Percentiles rank a stretch among this genome's conserved stretches.
These are phyloP conservation scores for Cheilosia grossa DNA, from an alignment of 2,888 invertebrate genomes.

Conservation along the genomic window DNA sequence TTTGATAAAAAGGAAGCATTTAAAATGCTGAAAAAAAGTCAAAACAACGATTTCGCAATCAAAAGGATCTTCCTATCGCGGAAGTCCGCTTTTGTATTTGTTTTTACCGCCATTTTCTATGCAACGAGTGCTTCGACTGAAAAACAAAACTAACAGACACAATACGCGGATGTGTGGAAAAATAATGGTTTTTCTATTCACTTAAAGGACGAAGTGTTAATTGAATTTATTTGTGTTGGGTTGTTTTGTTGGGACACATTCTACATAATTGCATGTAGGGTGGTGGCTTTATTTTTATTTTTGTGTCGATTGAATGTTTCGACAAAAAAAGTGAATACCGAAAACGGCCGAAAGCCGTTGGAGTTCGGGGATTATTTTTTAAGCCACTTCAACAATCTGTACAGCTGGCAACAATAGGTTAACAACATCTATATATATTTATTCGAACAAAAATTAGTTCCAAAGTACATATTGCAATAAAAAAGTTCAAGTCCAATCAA, in stretches of 20 bases:
- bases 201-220: slow-evolving; percentile 39
- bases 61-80: slow-evolving; percentile 38
- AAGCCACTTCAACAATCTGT: too few relatives aligned
- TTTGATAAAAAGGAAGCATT: slow-evolving; percentile 34
- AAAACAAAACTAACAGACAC: slow-evolving; percentile 1
- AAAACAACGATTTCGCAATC: slow-evolving; percentile 34
- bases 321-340: background rate
- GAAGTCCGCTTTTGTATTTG: slow-evolving; percentile 30
- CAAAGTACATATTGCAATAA: too few relatives aligned
- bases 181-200: slow-evolving; percentile 43
- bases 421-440: too few relatives aligned
- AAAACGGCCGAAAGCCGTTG: too few relatives aligned
- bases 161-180: slow-evolving; percentile 26
- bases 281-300: background rate
- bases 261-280: slow-evolving; percentile 1
- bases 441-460: too few relatives aligned
- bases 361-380: too few relatives aligned
- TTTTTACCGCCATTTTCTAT: slow-evolving; percentile 3
- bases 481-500: background rate
- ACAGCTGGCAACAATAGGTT: too few relatives aligned
- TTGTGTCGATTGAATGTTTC: background rate
- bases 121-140: background rate
- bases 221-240: slow-evolving; percentile 30
- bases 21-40: slow-evolving; percentile 23
- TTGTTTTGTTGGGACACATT: background rate